Conservation (phyloP, 2,113 vertebrate genomes). For the Mellivora capensis region DNA sequence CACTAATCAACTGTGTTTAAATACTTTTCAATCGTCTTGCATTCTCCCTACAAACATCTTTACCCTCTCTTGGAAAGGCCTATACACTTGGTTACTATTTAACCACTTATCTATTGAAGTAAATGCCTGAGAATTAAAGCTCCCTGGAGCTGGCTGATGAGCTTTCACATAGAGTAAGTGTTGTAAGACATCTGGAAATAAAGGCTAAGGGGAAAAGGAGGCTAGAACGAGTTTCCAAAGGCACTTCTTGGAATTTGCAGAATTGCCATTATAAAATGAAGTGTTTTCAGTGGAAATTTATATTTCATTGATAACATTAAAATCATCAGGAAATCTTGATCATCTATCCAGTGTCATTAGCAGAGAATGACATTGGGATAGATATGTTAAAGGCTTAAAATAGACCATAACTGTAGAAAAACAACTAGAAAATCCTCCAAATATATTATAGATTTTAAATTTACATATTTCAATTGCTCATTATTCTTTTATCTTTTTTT, state of each 20-base stretch:
- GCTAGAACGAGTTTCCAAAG: constrained; percentile 10
- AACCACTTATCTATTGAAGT: constrained; percentile 56
- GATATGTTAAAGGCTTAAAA: neutral
- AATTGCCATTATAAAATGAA: neutral
- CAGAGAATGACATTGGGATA: neutral
- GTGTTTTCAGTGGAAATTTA: neutral
- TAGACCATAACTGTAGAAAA: neutral
- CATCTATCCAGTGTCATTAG: neutral
- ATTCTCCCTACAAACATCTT: constrained; percentile 10
- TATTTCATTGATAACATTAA: constrained; percentile 26
- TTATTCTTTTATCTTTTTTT: neutral
- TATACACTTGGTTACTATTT: neutral
- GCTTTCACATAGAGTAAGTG: constrained; percentile 21
- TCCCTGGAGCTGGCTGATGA: constrained; percentile 49
- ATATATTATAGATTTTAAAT: neutral
- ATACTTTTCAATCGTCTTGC: neutral
- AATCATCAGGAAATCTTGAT: neutral
- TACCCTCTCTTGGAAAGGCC: constrained; percentile 18
- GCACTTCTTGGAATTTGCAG: neutral
- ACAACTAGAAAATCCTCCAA: neutral
- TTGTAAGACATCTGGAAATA: constrained; percentile 31
- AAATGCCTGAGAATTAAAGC: constrained; percentile 47
- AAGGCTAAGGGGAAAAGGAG: neutral
- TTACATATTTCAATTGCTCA: neutral
- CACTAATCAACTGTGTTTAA: constrained; percentile 64